Conservation (phyloP, 2,113 vertebrate genomes). For the Lota lota region DNA sequence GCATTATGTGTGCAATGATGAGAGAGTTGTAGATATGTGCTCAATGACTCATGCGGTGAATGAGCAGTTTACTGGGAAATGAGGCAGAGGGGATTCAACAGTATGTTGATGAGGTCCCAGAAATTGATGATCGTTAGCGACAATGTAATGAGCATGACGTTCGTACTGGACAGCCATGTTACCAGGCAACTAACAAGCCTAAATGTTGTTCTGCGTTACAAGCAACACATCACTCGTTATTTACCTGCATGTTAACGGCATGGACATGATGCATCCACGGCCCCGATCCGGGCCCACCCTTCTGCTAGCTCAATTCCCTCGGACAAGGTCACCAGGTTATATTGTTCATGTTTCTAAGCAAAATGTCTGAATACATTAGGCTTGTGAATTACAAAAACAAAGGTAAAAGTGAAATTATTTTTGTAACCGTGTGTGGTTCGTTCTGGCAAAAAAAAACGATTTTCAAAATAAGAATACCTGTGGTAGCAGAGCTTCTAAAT, state of each 20-base stretch:
- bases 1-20: too few relatives aligned
- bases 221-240: too few relatives aligned
- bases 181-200: background rate
- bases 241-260: too few relatives aligned
- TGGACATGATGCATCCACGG: too few relatives aligned
- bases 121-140: constrained; percentile 4
- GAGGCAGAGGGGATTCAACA: constrained; percentile 4
- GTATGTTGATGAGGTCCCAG: constrained; percentile 16
- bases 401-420: background rate
- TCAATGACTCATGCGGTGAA: constrained; percentile 22
- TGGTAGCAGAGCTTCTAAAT: constrained; percentile 10
- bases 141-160: background rate
- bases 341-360: too few relatives aligned
- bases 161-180: background rate
- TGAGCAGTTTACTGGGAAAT: constrained; percentile 17
- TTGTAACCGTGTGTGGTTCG: background rate
- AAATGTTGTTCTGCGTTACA: too few relatives aligned
- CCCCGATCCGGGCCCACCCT: too few relatives aligned
- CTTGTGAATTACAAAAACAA: background rate
- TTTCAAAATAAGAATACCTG: constrained; percentile 2
- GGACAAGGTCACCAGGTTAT: too few relatives aligned
- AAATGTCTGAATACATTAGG: too few relatives aligned
- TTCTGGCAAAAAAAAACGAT: background rate
- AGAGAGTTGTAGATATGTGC: background rate
- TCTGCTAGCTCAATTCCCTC: too few relatives aligned